Evolutionary conservation across 2,888 invertebrate species (phyloP).

Genomic region (Cosmia trapezina): DNA sequence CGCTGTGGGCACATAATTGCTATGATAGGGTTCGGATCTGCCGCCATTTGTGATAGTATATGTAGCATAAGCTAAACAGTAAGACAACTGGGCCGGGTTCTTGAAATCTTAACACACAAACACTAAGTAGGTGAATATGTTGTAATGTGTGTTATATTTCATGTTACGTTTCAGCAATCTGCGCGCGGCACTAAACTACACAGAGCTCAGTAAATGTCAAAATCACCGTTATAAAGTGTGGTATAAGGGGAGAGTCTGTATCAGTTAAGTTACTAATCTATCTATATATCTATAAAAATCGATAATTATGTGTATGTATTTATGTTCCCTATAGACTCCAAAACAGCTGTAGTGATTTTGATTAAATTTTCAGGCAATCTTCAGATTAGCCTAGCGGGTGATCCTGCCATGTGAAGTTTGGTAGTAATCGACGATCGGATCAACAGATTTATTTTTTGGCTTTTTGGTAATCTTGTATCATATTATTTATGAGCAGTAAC

Average conservation of each 20-base stretch:
- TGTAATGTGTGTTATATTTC: background rate
- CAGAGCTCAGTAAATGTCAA: background rate
- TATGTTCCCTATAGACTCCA: no score
- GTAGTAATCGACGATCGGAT: no score
- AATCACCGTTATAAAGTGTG: constrained; percentile 9
- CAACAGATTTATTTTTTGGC: no score
- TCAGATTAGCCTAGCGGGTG: no score
- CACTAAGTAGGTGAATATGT: background rate
- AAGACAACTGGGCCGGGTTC: background rate
- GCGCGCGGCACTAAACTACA: background rate
- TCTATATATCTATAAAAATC: no score
- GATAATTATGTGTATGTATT: no score
- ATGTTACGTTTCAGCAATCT: background rate
- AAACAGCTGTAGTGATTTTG: no score
- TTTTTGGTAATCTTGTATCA: no score
- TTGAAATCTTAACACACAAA: constrained; percentile 1
- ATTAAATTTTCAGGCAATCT: no score
- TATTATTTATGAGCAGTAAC: no score
- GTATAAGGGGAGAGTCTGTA: background rate
- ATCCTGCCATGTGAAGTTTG: no score
- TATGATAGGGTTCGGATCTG: constrained; percentile 29
- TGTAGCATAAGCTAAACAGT: constrained; percentile 16
- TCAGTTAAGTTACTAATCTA: background rate
- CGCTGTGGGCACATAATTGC: constrained; percentile 40
- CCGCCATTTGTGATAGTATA: background rate